Conservation (phyloP, 2,888 invertebrate genomes). For the Acheta domesticus region DNA sequence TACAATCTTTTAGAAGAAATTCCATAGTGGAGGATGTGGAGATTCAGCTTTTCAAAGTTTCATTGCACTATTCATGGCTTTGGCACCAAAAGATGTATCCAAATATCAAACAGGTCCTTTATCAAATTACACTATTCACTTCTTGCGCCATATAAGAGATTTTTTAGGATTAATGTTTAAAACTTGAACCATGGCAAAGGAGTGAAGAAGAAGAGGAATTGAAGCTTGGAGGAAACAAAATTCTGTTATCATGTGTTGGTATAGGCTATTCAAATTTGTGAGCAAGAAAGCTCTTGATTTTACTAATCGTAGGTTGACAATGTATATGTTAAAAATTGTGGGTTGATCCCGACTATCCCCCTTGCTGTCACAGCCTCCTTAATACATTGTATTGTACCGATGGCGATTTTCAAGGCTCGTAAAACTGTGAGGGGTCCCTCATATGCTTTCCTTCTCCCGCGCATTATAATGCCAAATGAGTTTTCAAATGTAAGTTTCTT, state of each 20-base stretch:
- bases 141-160: conserved; percentile 83
- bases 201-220: conserved; percentile 54
- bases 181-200: conserved; percentile 66
- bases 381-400: too few relatives aligned
- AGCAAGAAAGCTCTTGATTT: conserved; percentile 62
- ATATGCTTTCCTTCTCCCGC: too few relatives aligned
- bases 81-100: conserved; percentile 91
- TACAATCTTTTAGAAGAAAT: conserved; percentile 83
- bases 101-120: conserved; percentile 66
- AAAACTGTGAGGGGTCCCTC: too few relatives aligned
- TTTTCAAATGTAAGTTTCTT: too few relatives aligned
- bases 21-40: conserved; percentile 84
- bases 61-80: conserved; percentile 85
- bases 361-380: too few relatives aligned
- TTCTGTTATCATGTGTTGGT: conserved; percentile 87
- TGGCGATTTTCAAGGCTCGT: too few relatives aligned
- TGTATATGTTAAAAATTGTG: too few relatives aligned
- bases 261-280: conserved; percentile 90
- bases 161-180: conserved; percentile 93
- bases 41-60: conserved; percentile 87
- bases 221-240: conserved; percentile 60
- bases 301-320: too few relatives aligned
- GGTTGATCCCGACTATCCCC: too few relatives aligned
- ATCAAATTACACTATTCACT: conserved; percentile 77
- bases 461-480: too few relatives aligned